Evolutionary conservation across 2,113 vertebrate genomes (phyloP).

Genomic region (Indicator maculatus): DNA sequence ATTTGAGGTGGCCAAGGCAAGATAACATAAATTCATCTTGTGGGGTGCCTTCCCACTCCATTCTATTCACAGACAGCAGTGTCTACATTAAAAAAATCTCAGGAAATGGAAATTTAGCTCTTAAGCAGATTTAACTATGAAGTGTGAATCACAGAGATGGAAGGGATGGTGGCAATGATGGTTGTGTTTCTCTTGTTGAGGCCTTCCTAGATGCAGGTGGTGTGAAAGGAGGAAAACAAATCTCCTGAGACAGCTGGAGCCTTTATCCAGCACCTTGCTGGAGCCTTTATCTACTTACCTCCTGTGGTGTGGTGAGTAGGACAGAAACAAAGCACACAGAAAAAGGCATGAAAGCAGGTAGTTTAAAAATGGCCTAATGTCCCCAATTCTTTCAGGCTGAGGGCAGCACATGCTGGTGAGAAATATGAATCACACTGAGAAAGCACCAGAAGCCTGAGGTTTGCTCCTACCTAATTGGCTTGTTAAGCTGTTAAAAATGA

Average conservation of each 20-base stretch:
- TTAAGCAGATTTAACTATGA: not conserved
- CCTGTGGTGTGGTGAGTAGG: not conserved
- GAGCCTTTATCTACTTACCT: constrained; percentile 59
- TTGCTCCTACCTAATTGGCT: constrained; percentile 19
- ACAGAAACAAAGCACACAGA: not conserved
- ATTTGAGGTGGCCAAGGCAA: not conserved
- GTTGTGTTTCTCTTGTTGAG: not conserved
- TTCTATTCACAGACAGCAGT: not conserved
- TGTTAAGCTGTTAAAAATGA: constrained; percentile 3
- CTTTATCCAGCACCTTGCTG: constrained; percentile 11
- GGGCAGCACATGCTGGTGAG: not conserved
- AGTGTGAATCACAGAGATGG: not conserved
- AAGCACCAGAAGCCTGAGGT: not conserved
- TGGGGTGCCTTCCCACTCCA: not conserved
- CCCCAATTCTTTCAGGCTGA: not conserved
- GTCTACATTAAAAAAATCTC: not conserved
- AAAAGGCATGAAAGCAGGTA: not conserved
- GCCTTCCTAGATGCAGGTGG: not conserved
- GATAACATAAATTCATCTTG: not conserved
- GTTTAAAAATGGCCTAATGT: not conserved
- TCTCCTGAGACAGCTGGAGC: constrained; percentile 47
- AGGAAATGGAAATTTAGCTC: not conserved
- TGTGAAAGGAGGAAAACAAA: constrained; percentile 41
- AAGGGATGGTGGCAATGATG: not conserved
- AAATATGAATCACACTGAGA: not conserved